Base-by-base conservation (phyloP, 2,888 invertebrate genomes). In the Cataglyphis albicans region DNA sequence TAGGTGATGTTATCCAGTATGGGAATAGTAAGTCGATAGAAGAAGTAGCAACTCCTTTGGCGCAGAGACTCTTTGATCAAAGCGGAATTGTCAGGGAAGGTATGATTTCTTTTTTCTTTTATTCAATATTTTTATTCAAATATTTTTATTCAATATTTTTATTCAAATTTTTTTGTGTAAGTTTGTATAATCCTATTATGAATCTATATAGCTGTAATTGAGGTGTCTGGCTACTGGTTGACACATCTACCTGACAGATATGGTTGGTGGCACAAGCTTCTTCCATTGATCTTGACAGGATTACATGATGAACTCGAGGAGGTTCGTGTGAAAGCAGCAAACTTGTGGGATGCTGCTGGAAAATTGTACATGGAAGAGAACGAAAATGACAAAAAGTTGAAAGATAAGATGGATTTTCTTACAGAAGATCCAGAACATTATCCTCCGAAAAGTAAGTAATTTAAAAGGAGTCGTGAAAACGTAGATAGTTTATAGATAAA, bases 31-130 rank as follows among this genome's bases (percentile, higher is more conserved):
- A 97, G 92, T 96, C 96, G 59, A 96, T 98, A 87, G 97, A 98
- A 85, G 95, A 97, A 78, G 96, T 97, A 0, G 96, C 98, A 32
- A 96, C 96, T 0, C 97, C 98, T n/a, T 95, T 99, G 93, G 98
- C 98, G 0, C 98, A 98, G 91, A 96, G 98, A 89, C 94, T 98
- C 5, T 98, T 99, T 95, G 99, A 99, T 95, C 96, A 97, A 90
- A 97, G 97, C 92, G 96, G 97, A 0, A 95, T 96, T 82, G 98
- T 99, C 0, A 96, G 99, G 65, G 95, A 93, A 87, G 94, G 94
- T 94, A 88, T 86, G 35, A 21, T 15, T n/a, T 44, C n/a, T 64
- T 32, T 44, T 61, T 9, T 21, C 44, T 67, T 59, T 78, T 88
- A 59, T 55, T 10, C n/a, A 25, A 25, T 25, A 25, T 25, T 25